A percentile compares a stretch with the other conserved stretches of the same genome.
Evolutionary conservation across 1,140 invertebrate genomes (phyloP).

Genomic region (Cyclargus thomasi): DNA sequence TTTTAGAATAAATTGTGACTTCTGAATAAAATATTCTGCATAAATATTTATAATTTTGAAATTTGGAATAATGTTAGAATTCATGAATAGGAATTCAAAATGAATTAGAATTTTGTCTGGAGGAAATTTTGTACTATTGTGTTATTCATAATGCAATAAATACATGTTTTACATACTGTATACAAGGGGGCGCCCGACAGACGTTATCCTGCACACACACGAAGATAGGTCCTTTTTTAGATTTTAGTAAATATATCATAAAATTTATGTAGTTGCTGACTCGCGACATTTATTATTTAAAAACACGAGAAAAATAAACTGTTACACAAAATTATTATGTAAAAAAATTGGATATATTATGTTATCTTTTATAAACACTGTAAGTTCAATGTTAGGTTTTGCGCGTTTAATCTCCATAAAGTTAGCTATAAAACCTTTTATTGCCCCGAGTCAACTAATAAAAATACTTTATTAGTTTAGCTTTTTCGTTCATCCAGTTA

Average conservation of each 20-base stretch:
- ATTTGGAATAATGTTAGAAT: conserved; percentile 3
- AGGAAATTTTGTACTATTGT: neutral
- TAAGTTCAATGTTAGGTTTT: neutral
- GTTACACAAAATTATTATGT: no score
- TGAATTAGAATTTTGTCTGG: neutral
- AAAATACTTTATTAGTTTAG: neutral
- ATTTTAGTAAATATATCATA: no score
- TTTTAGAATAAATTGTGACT: conserved; percentile 4
- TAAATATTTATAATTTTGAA: neutral
- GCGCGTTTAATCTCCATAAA: neutral
- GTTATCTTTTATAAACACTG: neutral
- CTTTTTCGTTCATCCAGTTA: neutral
- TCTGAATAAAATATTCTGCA: neutral
- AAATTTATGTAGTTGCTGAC: no score
- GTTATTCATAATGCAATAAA: neutral
- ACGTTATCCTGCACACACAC: no score
- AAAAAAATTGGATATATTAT: neutral
- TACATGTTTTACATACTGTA: neutral
- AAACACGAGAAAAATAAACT: no score
- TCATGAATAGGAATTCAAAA: neutral
- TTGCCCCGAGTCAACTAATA: neutral
- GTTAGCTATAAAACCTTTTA: neutral
- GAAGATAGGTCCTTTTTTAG: no score
- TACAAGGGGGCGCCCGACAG: no score
- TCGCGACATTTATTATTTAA: no score